A percentile compares a stretch with the other conserved stretches of the same genome.
Conservation (phyloP, 2,888 invertebrate genomes). For the Dioctria linearis region DNA sequence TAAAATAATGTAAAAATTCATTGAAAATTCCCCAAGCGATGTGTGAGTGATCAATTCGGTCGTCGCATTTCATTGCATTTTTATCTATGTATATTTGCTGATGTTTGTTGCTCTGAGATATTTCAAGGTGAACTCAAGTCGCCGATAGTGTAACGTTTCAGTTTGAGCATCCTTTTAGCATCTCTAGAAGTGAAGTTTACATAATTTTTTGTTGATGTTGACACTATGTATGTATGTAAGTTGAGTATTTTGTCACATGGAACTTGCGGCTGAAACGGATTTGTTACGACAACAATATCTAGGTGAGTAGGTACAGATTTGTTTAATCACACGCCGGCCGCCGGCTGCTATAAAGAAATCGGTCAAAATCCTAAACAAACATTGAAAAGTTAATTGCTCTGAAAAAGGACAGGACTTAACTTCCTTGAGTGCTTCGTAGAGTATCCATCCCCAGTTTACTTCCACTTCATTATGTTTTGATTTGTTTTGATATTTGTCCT, state of each 20-base stretch:
- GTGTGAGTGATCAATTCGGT: no score
- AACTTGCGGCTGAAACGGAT: not conserved
- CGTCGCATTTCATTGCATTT: no score
- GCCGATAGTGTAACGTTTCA: not conserved
- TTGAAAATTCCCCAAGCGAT: not conserved
- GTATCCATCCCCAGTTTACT: no score
- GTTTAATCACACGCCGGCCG: no score
- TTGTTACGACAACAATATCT: not conserved
- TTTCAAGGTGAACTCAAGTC: not conserved
- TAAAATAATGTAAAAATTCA: not conserved
- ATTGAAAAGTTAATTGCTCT: constrained; percentile 4
- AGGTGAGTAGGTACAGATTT: no score
- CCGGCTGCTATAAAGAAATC: no score
- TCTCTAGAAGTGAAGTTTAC: not conserved
- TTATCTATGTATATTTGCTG: not conserved
- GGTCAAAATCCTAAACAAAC: not conserved
- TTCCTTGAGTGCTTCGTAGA: not conserved
- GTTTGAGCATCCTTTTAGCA: not conserved
- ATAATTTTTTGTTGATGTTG: not conserved
- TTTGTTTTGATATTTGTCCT: no score
- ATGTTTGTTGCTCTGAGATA: not conserved
- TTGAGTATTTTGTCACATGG: not conserved
- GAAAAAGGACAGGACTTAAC: not conserved
- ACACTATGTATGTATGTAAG: not conserved
- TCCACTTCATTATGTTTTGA: no score